Percentiles rank a stretch among this genome's conserved stretches.
Conservation (phyloP, 1,140 invertebrate species). For the Magallana ariakensis region DNA sequence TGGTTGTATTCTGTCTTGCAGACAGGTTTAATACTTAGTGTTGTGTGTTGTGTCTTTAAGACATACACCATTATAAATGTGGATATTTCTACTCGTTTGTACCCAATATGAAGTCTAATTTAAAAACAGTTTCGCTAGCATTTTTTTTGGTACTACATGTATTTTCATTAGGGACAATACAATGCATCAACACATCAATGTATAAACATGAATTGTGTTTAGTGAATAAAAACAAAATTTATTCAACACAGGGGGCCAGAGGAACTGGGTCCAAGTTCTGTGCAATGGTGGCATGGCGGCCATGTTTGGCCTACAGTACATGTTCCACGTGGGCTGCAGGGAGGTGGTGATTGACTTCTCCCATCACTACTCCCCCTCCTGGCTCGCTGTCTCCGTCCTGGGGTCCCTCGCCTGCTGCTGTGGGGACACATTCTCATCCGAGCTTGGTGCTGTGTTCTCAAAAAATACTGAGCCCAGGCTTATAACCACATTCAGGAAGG, state of each 20-base stretch:
- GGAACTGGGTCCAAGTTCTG: conserved; percentile 94
- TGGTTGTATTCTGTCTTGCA: too few species aligned
- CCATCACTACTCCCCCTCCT: conserved; percentile 88
- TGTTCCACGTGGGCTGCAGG: conserved; percentile 88
- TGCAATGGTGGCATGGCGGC: conserved; percentile 93
- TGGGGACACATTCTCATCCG: conserved; percentile 95
- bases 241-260: conserved; percentile 85
- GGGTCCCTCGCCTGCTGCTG: conserved; percentile 90
- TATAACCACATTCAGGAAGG: conserved; percentile 87
- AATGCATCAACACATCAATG: too few species aligned
- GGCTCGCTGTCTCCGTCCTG: conserved; percentile 88
- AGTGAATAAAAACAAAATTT: not conserved
- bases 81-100: too few species aligned
- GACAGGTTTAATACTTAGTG: too few species aligned
- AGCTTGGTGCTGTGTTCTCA: conserved; percentile 89
- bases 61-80: too few species aligned
- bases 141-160: too few species aligned
- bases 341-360: conserved; percentile 90
- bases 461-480: conserved; percentile 85
- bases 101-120: too few species aligned
- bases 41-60: too few species aligned
- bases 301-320: conserved; percentile 88
- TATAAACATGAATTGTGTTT: too few species aligned
- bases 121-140: too few species aligned
- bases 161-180: too few species aligned